Evolutionary conservation across 2,797 vertebrate genomes (phyloP), one percentile per base, ranked within the genome.

Genomic region (Rhinatrema bivittatum): DNA sequence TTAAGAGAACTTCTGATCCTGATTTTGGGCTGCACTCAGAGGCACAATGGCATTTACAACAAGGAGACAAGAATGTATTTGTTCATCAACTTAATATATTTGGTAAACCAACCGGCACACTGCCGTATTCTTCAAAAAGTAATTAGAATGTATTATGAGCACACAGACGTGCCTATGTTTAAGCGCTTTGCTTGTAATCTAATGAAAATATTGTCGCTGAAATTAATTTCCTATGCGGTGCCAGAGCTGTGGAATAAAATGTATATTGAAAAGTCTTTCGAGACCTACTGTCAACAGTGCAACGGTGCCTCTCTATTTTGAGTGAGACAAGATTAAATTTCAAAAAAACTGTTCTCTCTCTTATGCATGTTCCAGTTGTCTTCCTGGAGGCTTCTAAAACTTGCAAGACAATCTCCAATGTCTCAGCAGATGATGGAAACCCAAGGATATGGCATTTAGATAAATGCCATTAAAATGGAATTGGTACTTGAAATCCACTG

Each of bases 191-290:
- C 72, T 55, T 72, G 68, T 82, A 89, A 90, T 89, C 85, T 86
- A 86, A 82, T 50, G 66, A 87, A 90, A 93, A 91, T 91, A 91
- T 89, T 89, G 79, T 87, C 64, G 24, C 76, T 82, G 72, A 76
- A n/a, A 57, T 82, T 88, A 76, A 93, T 90, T 92, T 91, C 86
- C 89, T 87, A 76, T 72, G n/a, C n/a, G n/a, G n/a, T n/a, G 82
- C 79, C 78, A 78, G 72, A 74, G 65, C 40, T 49, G 65, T 46
- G 74, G 81, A 84, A 78, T 76, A 78, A 81, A 79, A 80, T 79
- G 80, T 79, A 78, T 80, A 81, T 71, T 81, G 85, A 84, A n/a
- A 76, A 84, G 78, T 77, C 76, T 72, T 79, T 60, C 62, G 78
- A 82, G 79, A 79, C 62, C 42, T 61, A 67, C 68, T 70, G 68